These are phyloP conservation scores for Chymomyza procnemis DNA, from an alignment of 2,888 invertebrate species.

Conservation along the genomic window DNA sequence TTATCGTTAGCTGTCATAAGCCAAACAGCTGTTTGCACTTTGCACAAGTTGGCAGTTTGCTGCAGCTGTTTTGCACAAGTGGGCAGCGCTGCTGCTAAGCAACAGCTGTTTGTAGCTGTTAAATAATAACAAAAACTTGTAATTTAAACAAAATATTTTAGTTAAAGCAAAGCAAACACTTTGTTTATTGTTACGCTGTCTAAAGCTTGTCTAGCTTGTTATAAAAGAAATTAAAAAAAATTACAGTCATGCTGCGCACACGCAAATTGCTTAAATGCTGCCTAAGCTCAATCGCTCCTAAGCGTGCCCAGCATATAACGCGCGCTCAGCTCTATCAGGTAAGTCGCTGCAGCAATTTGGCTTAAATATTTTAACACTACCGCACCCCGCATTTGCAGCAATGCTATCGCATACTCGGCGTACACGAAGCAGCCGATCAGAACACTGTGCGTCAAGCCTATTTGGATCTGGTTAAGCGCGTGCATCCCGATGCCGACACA, in stretches of 20 bases:
- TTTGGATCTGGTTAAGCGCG: constrained; percentile 86
- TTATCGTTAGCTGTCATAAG: neutral
- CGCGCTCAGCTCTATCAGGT: constrained; percentile 50
- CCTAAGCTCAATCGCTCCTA: neutral
- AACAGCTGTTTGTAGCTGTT: neutral
- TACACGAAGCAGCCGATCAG: constrained; percentile 85
- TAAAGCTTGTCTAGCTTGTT: neutral
- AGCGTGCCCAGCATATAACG: constrained; percentile 53
- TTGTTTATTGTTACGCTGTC: neutral
- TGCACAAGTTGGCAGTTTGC: neutral
- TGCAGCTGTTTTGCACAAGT: neutral
- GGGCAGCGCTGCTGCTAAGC: neutral
- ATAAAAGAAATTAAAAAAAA: neutral
- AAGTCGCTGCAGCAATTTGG: neutral
- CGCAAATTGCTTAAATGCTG: constrained; percentile 4
- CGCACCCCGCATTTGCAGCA: constrained; percentile 80
- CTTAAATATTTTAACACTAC: constrained; percentile 2
- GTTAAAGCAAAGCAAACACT: neutral
- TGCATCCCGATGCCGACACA: constrained; percentile 90
- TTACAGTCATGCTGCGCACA: neutral
- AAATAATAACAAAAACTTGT: neutral
- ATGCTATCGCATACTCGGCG: constrained; percentile 84
- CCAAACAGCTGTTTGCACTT: neutral
- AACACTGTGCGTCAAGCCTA: constrained; percentile 86
- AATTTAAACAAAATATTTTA: neutral